Base-by-base conservation (phyloP, 2,113 vertebrate genomes). In the Melanerpes aurifrons region DNA sequence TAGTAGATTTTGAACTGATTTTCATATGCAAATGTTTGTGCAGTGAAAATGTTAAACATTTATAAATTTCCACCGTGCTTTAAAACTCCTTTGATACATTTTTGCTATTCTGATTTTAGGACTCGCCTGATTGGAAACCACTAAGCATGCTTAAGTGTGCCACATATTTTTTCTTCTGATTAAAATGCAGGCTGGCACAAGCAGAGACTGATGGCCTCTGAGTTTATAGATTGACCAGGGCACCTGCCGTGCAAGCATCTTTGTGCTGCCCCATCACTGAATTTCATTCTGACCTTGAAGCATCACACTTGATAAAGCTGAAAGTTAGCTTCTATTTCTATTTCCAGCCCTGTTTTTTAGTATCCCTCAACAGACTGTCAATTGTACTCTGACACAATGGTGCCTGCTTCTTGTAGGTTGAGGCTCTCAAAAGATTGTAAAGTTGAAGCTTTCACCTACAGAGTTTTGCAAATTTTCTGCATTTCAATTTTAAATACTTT, bases 201-300 rank as follows among this genome's bases (percentile, higher is more conserved):
- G 92, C 78, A 80, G 78, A 96, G 95, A 93, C 92, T 93, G 95
- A 96, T 95, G 95, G 95, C 94, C 94, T 94, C 96, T 95, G 94
- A 96, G 93, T 96, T 96, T 96, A 96, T 96, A 94, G 96, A 96
- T 95, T 96, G 96, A 96, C 96, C 93, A 95, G 95, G 93, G 96
- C 93, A 96, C 91, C 93, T 96, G 96, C 96, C 94, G 76, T 96
- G 96, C 96, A 96, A 96, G 96, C 96, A 96, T 96, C 95, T 96
- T 96, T 96, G 88, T 92, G 92, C 93, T 96, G 93, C 92, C 96
- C 96, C 96, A 94, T 95, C 96, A 94, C 95, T 96, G 96, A 95
- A 96, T 96, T 95, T 96, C 90, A 92, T 86, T 90, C 83, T 96
- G 96, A 96, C 95, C 95, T 96, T 96, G 96, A 95, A 96, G 95